phyloP scores from a whole-genome alignment of 2,888 invertebrate genomes.

The Hyles lineata region DNA sequence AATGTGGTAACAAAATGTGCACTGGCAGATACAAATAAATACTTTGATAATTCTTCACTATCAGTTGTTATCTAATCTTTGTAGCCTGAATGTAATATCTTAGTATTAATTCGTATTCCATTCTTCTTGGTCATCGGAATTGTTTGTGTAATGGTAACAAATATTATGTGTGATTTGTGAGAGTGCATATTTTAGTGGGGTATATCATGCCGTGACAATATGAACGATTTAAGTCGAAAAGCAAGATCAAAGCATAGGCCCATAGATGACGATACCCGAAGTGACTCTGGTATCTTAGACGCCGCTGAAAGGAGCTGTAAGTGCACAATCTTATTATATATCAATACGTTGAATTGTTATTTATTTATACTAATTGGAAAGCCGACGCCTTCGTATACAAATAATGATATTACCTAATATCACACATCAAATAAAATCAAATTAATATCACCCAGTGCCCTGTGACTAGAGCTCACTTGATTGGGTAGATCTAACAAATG shows the following conservation, averaged over 20 bases:
- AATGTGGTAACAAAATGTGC: constrained; percentile 49
- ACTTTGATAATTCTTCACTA: constrained; percentile 70
- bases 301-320: constrained; percentile 60
- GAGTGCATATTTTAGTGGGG: constrained; percentile 41
- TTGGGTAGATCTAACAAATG: constrained; percentile 4
- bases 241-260: constrained; percentile 66
- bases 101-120: constrained; percentile 72
- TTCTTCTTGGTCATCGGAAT: constrained; percentile 58
- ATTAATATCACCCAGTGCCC: neutral
- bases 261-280: constrained; percentile 75
- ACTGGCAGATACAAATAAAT: constrained; percentile 56
- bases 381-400: too few species aligned
- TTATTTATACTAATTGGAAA: too few species aligned
- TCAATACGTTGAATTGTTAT: too few species aligned
- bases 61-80: constrained; percentile 77
- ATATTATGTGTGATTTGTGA: constrained; percentile 45
- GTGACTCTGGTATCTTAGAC: constrained; percentile 72
- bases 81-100: constrained; percentile 68
- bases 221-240: constrained; percentile 65
- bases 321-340: constrained; percentile 42
- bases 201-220: constrained; percentile 53
- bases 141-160: constrained; percentile 49
- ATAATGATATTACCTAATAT: neutral
- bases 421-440: neutral
- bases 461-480: neutral